Evolutionary conservation across 2,888 invertebrate genomes (phyloP).

Genomic region (Mesorhabditis spiculigera): DNA sequence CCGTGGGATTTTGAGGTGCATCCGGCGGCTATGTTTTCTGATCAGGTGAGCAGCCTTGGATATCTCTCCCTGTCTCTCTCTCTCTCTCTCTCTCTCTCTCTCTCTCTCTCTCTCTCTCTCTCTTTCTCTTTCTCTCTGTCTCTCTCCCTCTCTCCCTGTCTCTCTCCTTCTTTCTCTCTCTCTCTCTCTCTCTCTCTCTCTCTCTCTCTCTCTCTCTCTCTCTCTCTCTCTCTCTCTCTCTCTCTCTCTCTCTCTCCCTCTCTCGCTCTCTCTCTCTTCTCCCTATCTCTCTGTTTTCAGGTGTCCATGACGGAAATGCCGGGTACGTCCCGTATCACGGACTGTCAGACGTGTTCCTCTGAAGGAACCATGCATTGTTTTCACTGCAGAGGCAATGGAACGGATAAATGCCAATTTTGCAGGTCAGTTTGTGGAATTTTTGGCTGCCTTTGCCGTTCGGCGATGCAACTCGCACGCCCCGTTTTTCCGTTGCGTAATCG

Average conservation of each 20-base stretch:
- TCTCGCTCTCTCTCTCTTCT: no score
- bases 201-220: no score
- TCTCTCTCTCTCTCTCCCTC: no score
- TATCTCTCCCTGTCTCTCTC: not conserved
- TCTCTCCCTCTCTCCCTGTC: no score
- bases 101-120: no score
- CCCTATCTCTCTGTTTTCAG: slow-evolving; percentile 16
- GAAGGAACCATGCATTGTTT: slow-evolving; percentile 55
- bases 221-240: no score
- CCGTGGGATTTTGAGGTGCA: slow-evolving; percentile 57
- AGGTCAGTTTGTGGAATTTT: slow-evolving; percentile 24
- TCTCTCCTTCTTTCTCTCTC: no score
- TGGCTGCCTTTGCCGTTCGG: not conserved
- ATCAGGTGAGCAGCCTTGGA: slow-evolving; percentile 34
- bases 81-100: no score
- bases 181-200: no score
- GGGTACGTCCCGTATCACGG: slow-evolving; percentile 42
- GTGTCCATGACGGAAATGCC: slow-evolving; percentile 52
- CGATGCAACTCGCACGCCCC: not conserved
- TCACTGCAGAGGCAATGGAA: slow-evolving; percentile 55
- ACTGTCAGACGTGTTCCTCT: slow-evolving; percentile 49
- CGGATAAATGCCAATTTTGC: slow-evolving; percentile 56
- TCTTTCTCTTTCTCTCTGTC: no score
- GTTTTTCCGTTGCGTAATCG: not conserved
- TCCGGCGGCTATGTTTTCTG: slow-evolving; percentile 46